phyloP scores from a whole-genome alignment of 2,797 vertebrate genomes.

The Pempheris klunzingeri region DNA sequence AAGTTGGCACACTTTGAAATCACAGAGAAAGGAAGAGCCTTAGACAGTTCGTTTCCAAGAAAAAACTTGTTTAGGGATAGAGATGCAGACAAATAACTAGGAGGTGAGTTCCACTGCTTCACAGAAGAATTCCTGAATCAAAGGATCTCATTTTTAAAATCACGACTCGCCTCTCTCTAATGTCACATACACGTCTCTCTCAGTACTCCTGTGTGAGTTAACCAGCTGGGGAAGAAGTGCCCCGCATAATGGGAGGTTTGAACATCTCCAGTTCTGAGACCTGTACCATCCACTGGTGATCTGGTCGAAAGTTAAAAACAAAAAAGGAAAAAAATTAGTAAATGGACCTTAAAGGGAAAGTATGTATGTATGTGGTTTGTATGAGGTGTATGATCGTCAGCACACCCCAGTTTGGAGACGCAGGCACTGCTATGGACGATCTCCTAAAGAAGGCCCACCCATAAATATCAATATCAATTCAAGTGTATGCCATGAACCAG shows the following conservation, averaged over 20 bases:
- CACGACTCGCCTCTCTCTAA: background rate
- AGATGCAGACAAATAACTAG: conserved; percentile 15
- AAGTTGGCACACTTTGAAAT: conserved; percentile 37
- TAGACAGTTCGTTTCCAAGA: conserved; percentile 3
- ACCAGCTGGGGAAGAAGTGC: background rate
- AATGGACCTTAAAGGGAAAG: background rate
- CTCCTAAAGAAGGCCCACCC: too few relatives aligned
- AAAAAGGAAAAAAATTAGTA: background rate
- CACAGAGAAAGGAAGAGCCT: conserved; percentile 10
- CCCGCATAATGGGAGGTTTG: too few relatives aligned
- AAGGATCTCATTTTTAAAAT: conserved; percentile 3
- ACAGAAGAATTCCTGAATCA: conserved; percentile 11
- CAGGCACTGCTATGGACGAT: too few relatives aligned
- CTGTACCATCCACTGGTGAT: too few relatives aligned
- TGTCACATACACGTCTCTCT: conserved; percentile 6
- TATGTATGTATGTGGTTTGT: too few relatives aligned
- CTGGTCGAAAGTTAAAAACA: too few relatives aligned
- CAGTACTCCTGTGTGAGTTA: too few relatives aligned
- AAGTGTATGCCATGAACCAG: too few relatives aligned
- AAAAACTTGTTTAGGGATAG: conserved; percentile 5
- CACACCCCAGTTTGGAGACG: too few relatives aligned
- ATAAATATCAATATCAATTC: too few relatives aligned
- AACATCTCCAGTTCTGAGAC: background rate
- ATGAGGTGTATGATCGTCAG: too few relatives aligned
- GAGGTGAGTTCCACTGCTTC: background rate